These are phyloP conservation scores for Agriopis marginaria DNA, from an alignment of 2,888 invertebrate genomes.

Conservation along the genomic window DNA sequence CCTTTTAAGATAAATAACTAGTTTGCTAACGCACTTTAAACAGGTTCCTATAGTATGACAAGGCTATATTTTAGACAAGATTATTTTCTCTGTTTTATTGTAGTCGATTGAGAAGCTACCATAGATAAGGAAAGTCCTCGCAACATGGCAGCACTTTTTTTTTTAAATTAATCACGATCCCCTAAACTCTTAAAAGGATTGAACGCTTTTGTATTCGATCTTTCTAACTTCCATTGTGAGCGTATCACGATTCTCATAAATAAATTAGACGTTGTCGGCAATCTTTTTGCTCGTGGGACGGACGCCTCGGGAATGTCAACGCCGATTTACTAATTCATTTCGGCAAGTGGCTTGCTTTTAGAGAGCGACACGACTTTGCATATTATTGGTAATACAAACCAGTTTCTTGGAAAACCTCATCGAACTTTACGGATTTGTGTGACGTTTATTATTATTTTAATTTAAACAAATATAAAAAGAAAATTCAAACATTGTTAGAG, in stretches of 20 bases:
- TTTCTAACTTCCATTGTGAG: conserved; percentile 67
- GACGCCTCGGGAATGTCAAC: conserved; percentile 76
- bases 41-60: no score
- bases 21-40: no score
- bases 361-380: conserved; percentile 54
- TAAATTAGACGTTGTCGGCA: conserved; percentile 74
- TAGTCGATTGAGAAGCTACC: not conserved
- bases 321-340: conserved; percentile 82
- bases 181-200: conserved; percentile 55
- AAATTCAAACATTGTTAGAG: no score
- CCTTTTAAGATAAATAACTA: no score
- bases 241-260: conserved; percentile 76
- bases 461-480: no score
- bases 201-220: conserved; percentile 60
- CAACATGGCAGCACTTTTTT: conserved; percentile 28
- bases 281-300: conserved; percentile 71
- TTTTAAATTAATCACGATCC: conserved; percentile 55
- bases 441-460: no score
- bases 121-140: not conserved
- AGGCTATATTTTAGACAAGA: no score
- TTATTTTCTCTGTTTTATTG: no score
- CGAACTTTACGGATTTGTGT: not conserved
- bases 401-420: not conserved
- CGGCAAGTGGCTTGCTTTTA: conserved; percentile 63
- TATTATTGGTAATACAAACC: not conserved